These are phyloP conservation scores for Hafferia zeledoni DNA, from an alignment of 2,797 vertebrate species.

Conservation along the genomic window DNA sequence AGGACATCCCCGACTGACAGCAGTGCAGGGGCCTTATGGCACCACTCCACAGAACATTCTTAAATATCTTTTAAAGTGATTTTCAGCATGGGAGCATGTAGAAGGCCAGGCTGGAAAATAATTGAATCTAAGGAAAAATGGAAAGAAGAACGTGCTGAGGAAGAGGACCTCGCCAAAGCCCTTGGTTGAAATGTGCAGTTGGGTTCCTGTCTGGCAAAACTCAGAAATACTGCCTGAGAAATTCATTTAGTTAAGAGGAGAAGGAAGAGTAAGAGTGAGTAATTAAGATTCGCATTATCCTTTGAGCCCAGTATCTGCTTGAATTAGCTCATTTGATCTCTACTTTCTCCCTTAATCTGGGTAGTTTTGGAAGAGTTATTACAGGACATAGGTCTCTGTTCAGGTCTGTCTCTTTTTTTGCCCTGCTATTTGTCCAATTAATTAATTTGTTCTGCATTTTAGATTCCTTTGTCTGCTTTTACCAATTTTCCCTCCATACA, in stretches of 20 bases:
- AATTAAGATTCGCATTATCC: slow-evolving; percentile 29
- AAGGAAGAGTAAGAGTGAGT: slow-evolving; percentile 9
- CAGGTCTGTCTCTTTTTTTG: slow-evolving; percentile 5
- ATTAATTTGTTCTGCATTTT: slow-evolving; percentile 15
- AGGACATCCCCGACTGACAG: background rate
- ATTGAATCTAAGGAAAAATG: background rate
- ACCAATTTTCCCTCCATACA: background rate
- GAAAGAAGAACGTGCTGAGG: background rate
- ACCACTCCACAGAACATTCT: background rate
- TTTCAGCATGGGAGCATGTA: background rate
- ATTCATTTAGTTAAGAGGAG: background rate
- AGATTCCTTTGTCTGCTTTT: slow-evolving; percentile 23
- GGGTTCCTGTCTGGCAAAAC: slow-evolving; percentile 45
- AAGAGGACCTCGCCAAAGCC: background rate
- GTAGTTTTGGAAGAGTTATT: slow-evolving; percentile 30
- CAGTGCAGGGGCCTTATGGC: background rate
- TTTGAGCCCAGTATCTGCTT: slow-evolving; percentile 25
- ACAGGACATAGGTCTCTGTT: background rate
- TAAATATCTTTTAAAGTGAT: background rate
- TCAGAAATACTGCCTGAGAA: slow-evolving; percentile 7
- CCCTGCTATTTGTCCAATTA: slow-evolving; percentile 11
- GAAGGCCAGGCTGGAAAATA: background rate
- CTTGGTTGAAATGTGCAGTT: background rate
- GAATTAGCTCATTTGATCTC: slow-evolving; percentile 47
- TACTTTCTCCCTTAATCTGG: slow-evolving; percentile 37